Base-by-base conservation (phyloP, 2,113 vertebrate genomes). In the Speoplatyrhinus poulsoni region DNA sequence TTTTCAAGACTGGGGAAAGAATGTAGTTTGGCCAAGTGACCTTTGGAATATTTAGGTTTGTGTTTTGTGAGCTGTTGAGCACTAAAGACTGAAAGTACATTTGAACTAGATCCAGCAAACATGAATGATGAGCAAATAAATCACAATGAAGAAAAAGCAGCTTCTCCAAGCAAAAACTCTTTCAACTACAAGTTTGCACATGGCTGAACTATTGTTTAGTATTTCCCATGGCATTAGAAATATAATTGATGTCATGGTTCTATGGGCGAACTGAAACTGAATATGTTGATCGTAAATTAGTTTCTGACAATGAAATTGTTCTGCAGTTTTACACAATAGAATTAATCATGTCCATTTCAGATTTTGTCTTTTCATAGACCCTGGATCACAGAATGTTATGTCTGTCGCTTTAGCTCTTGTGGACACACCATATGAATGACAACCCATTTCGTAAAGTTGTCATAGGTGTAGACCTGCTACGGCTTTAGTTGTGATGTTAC, bases 221-320 rank as follows among this genome's bases (percentile, higher is more conserved):
- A 26, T 26, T 82, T 66, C 67, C 50, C 67, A 62, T 75, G 70
- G 62, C 73, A 73, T 66, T 73, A 61, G 68, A 71, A 54, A 19
- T 76, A 71, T 77, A 73, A 84, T 84, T 75, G 69, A 83, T 75
- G 82, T 72, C 69, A n/a, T 58, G 17, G 66, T 17, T 61, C 72
- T 60, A 61, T 10, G 10, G 55, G 17, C 57, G 67, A 69, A 49
- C 16, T 74, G 55, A 65, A 69, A 49, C 16, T 74, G 55, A 65
- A 63, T 48, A 62, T 49, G 17, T 17, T 49, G 54, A 58, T 64
- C 55, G 26, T 54, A 52, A 60, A 72, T 69, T 72, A 52, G 10
- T 70, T 46, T 78, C 26, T 26, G 26, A 26, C 2, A 3, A 26
- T 26, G 26, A 26, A 26, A 26, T 26, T 26, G 26, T 26, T 26